Base-by-base conservation (phyloP, 2,113 vertebrate genomes). In the Pogona vitticeps region DNA sequence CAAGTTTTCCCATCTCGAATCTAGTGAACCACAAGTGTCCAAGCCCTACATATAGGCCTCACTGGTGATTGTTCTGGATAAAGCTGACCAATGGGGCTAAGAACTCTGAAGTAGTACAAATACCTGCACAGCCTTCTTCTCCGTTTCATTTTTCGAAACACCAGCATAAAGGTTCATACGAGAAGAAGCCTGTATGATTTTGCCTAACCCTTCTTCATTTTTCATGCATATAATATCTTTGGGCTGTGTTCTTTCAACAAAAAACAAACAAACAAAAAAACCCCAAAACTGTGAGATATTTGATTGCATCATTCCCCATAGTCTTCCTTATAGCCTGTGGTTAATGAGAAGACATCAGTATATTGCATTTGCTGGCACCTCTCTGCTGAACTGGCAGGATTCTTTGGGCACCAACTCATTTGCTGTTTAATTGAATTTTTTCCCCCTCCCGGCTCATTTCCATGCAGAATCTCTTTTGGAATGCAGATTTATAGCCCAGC, bases 391-490 rank as follows among this genome's bases (percentile, higher is more conserved):
- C 94, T 95, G 92, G 95, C 94, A 91, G 86, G 93, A 94, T 93
- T 94, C 90, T 91, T 86, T 68, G 61, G 84, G 82, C 91, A 88
- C 83, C 80, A 87, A 94, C 76, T 92, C 89, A 75, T 85, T 83
- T 82, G 80, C 77, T 82, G 90, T 90, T 94, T 96, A 97, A 97
- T 96, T 97, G 95, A 97, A 98, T 96, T 96, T 76, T 86, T 96
- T 76, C 82, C 93, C 90, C 91, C 88, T 93, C 86, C 46, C 36
- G 1, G 87, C 63, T 90, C 93, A 95, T 93, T 96, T 92, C 94
- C 90, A 95, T 94, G 88, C 94, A 90, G 89, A 91, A 84, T 90
- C 94, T 97, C 94, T 95, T 96, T 94, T 93, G 92, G 96, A 96
- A 98, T 97, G 95, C 96, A 93, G 96, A 95, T 94, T 94, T 95